A percentile compares a stretch with the other conserved stretches of the same genome.
phyloP scores from a whole-genome alignment of 2,113 vertebrate species.

The Hippopotamus amphibius region DNA sequence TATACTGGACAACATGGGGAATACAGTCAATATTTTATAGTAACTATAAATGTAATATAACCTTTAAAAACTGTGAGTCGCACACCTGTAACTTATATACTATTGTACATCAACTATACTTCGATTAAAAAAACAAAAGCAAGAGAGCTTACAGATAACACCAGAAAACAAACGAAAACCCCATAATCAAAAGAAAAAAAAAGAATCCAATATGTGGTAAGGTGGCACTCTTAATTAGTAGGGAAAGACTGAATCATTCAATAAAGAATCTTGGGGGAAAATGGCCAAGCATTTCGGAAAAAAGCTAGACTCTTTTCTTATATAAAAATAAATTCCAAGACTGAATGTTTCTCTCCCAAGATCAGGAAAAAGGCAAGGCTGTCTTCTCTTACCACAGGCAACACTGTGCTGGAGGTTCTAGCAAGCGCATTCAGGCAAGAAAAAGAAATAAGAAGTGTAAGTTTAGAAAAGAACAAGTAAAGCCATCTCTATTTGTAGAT shows the following conservation, averaged over 20 bases:
- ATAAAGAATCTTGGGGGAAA: background rate
- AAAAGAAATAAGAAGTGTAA: background rate
- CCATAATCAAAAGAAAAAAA: no score
- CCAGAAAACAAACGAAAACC: no score
- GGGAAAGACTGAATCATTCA: background rate
- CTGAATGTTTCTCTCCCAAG: background rate
- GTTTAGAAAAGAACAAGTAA: background rate
- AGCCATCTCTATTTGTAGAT: background rate
- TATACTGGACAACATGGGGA: no score
- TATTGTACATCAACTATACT: no score
- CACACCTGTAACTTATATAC: no score
- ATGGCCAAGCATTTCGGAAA: background rate
- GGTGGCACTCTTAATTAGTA: background rate
- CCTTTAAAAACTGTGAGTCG: no score
- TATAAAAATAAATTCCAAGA: background rate
- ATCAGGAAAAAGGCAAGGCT: background rate
- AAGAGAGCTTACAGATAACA: no score
- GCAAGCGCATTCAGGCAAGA: background rate
- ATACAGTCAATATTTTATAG: no score
- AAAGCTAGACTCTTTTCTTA: background rate
- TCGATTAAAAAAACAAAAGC: no score
- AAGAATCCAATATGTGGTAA: background rate
- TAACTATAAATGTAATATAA: no score
- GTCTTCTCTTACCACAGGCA: background rate
- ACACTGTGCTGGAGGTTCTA: background rate